Evolutionary conservation across 30 jellyfish, hydroid and myxozoan genomes (phyloP).

Genomic region (Aurelia sp.): DNA sequence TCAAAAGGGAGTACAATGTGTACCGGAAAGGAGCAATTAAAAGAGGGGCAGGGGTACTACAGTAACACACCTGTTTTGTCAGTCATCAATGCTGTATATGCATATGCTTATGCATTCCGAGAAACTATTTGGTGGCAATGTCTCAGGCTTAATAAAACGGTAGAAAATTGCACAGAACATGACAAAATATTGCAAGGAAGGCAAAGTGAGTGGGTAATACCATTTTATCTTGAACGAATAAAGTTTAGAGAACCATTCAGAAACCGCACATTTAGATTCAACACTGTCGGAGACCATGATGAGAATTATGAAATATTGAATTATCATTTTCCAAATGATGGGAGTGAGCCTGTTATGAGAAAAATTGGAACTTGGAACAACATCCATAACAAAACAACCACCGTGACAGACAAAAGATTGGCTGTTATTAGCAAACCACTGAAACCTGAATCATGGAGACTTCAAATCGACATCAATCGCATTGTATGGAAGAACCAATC

Average conservation of each 20-base stretch:
- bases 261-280: slow-evolving; percentile 34
- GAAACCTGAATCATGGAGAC: slow-evolving; percentile 52
- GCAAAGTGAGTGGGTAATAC: background rate
- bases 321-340: slow-evolving; percentile 8
- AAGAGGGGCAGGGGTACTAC: slow-evolving; percentile 63
- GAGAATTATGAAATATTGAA: slow-evolving; percentile 59
- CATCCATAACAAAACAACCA: background rate
- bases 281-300: slow-evolving; percentile 27
- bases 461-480: slow-evolving; percentile 13
- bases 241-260: slow-evolving; percentile 73
- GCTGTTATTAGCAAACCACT: background rate
- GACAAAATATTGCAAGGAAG: slow-evolving; percentile 8
- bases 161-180: background rate
- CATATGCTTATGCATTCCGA: slow-evolving; percentile 69
- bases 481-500: slow-evolving; percentile 38
- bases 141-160: slow-evolving; percentile 12
- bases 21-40: slow-evolving; percentile 57
- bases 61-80: slow-evolving; percentile 51
- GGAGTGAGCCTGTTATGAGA: background rate
- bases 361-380: slow-evolving; percentile 47
- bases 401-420: background rate
- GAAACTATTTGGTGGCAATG: slow-evolving; percentile 40
- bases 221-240: background rate
- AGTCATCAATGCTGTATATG: slow-evolving; percentile 81
- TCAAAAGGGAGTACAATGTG: slow-evolving; percentile 2